Percentiles rank a stretch among this genome's conserved stretches.
phyloP scores from a whole-genome alignment of 1,140 invertebrate genomes.

The Caerostris extrusa region DNA sequence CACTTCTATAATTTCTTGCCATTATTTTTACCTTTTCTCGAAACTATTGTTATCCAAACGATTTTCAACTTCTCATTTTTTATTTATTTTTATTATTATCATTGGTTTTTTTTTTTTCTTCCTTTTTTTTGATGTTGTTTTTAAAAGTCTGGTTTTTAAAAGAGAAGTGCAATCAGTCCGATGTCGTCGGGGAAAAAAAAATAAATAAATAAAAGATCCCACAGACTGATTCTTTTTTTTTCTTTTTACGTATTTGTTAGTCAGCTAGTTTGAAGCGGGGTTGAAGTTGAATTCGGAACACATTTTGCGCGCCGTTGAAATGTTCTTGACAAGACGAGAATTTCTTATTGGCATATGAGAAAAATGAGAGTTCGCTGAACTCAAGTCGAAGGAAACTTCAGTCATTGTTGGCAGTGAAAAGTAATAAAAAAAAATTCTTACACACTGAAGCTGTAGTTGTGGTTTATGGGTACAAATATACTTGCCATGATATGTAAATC shows the following conservation, averaged over 20 bases:
- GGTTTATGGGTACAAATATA: too few relatives aligned
- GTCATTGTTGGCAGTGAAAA: not conserved
- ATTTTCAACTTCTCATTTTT: not conserved
- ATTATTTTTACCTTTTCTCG: not conserved
- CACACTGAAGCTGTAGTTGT: not conserved
- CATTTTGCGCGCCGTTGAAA: slow-evolving; percentile 58
- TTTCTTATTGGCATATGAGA: slow-evolving; percentile 51
- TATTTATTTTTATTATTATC: not conserved
- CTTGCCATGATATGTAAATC: too few relatives aligned
- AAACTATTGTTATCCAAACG: slow-evolving; percentile 46
- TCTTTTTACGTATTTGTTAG: slow-evolving; percentile 34
- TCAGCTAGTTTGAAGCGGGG: slow-evolving; percentile 15
- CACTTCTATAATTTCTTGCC: slow-evolving; percentile 22
- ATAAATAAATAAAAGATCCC: not conserved
- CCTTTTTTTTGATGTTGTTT: not conserved
- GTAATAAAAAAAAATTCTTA: not conserved
- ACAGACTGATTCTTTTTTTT: not conserved
- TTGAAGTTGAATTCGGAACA: slow-evolving; percentile 65
- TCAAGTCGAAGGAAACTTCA: not conserved
- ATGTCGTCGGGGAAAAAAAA: not conserved
- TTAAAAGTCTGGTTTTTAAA: not conserved
- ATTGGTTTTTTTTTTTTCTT: not conserved
- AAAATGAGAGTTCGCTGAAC: slow-evolving; percentile 53
- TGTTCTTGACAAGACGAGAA: slow-evolving; percentile 57
- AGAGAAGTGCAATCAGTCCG: slow-evolving; percentile 30